Percentiles rank a stretch among this genome's conserved stretches.
Evolutionary conservation across 2,113 vertebrate genomes (phyloP).

Genomic region (Mobula birostris): DNA sequence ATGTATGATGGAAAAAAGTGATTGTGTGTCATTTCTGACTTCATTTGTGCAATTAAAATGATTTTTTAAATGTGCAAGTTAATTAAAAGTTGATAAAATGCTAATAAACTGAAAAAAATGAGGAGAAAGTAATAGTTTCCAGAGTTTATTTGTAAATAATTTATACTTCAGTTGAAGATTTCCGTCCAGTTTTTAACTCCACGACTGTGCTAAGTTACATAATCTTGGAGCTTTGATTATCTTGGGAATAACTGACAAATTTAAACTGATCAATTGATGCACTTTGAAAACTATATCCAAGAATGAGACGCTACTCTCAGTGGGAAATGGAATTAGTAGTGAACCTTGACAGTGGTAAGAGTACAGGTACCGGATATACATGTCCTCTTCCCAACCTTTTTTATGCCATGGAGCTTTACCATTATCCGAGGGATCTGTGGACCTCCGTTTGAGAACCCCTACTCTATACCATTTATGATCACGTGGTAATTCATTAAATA

Average conservation of each 20-base stretch:
- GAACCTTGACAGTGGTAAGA: background rate
- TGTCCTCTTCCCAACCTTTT: no score
- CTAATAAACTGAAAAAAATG: background rate
- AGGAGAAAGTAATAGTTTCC: background rate
- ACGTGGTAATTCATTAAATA: background rate
- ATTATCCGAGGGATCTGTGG: no score
- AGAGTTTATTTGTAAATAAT: background rate
- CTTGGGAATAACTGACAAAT: background rate
- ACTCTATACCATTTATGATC: background rate
- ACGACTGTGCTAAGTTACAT: background rate
- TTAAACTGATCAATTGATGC: background rate
- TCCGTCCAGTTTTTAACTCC: background rate
- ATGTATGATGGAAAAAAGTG: background rate
- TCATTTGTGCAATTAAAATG: conserved; percentile 9
- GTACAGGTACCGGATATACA: background rate
- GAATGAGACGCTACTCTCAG: background rate
- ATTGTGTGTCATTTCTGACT: background rate
- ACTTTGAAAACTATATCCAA: background rate
- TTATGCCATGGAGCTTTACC: no score
- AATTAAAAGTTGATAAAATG: conserved; percentile 17
- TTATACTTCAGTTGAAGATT: background rate
- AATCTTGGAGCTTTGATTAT: background rate
- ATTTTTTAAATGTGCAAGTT: background rate
- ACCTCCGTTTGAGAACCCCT: no score
- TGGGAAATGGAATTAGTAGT: background rate